These are phyloP conservation scores for Callionymus lyra DNA, from an alignment of 2,113 vertebrate species.

Conservation along the genomic window DNA sequence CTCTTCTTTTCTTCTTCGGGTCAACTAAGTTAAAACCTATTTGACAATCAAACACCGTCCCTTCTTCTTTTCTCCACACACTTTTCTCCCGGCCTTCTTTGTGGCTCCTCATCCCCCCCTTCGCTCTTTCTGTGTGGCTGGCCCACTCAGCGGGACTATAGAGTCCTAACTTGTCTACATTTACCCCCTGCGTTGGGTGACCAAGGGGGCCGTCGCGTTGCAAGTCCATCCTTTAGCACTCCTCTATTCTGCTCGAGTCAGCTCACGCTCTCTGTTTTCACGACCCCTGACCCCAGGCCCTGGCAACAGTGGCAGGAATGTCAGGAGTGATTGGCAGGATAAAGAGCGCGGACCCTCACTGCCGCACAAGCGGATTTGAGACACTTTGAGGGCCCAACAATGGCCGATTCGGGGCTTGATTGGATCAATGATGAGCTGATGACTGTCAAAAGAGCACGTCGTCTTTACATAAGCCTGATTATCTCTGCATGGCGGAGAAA, in stretches of 20 bases:
- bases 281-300: conserved; percentile 94
- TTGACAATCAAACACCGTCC: conserved; percentile 45
- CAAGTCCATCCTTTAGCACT: conserved; percentile 73
- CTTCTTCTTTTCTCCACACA: conserved; percentile 23
- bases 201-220: conserved; percentile 72
- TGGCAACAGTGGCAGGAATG: conserved; percentile 99
- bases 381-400: conserved; percentile 88
- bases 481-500: conserved; percentile 92
- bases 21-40: conserved; percentile 39
- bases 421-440: conserved; percentile 96
- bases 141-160: conserved; percentile 76
- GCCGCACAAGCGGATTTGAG: conserved; percentile 91
- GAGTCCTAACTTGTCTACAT: conserved; percentile 96
- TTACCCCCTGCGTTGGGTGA: conserved; percentile 88
- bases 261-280: conserved; percentile 93
- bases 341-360: conserved; percentile 78
- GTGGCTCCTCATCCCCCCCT: conserved; percentile 17
- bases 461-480: conserved; percentile 99
- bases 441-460: conserved; percentile 99
- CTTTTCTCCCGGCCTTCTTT: conserved; percentile 31
- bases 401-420: conserved; percentile 87
- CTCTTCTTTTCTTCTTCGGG: conserved; percentile 28
- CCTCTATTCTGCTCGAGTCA: conserved; percentile 91
- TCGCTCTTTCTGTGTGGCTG: conserved; percentile 53
- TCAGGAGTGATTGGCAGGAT: conserved; percentile 98